Conservation (phyloP, 2,888 invertebrate genomes). For the Sylvicola fuscatus region DNA sequence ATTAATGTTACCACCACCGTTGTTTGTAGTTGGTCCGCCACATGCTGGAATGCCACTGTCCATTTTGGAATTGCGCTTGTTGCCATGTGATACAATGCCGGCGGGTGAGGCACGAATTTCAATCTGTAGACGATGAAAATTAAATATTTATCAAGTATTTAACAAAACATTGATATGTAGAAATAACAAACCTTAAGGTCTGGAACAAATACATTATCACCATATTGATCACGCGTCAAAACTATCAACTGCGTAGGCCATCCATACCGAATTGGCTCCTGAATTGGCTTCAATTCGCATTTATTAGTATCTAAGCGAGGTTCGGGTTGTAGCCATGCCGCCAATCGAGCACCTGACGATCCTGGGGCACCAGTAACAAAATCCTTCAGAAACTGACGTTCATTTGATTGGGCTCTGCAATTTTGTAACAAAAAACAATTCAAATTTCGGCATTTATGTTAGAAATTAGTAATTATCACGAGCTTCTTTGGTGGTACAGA, state of each 20-base stretch:
- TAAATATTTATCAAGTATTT: too few relatives aligned
- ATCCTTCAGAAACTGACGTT: conserved; percentile 79
- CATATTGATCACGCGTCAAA: conserved; percentile 77
- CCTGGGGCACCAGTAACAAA: conserved; percentile 73
- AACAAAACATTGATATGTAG: background rate
- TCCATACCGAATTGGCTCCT: conserved; percentile 51
- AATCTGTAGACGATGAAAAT: conserved; percentile 15
- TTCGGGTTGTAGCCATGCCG: conserved; percentile 88
- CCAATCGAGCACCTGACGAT: conserved; percentile 75
- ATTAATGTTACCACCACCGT: conserved; percentile 12
- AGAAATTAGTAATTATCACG: too few relatives aligned
- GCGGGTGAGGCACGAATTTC: conserved; percentile 9
- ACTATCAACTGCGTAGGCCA: conserved; percentile 70
- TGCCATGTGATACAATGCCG: background rate
- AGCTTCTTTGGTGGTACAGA: too few relatives aligned
- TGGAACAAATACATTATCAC: conserved; percentile 65
- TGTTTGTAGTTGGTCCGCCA: background rate
- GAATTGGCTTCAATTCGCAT: conserved; percentile 62
- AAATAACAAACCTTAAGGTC: conserved; percentile 48
- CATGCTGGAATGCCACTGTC: too few relatives aligned
- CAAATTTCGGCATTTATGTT: too few relatives aligned
- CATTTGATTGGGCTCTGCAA: conserved; percentile 67
- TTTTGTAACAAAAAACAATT: conserved; percentile 5
- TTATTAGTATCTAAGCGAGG: conserved; percentile 69
- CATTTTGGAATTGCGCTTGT: too few relatives aligned